Conservation (phyloP, 1,140 invertebrate genomes). For the Hesperophylax magnus region DNA sequence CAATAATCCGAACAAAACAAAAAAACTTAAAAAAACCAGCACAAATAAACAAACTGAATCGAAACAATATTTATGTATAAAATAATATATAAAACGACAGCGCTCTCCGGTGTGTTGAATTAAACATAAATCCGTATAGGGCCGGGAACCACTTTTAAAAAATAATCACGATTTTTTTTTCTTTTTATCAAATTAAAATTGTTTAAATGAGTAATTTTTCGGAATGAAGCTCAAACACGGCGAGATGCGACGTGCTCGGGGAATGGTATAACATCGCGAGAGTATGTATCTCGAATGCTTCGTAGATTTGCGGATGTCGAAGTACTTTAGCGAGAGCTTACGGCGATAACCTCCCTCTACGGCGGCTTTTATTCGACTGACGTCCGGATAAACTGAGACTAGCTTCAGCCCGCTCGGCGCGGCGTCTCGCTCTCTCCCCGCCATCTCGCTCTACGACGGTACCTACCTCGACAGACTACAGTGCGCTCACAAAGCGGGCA, state of each 20-base stretch:
- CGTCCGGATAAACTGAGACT: conserved; percentile 5
- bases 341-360: conserved; percentile 19
- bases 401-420: conserved; percentile 16
- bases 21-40: conserved; percentile 20
- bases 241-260: conserved; percentile 18
- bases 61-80: conserved; percentile 26
- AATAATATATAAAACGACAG: conserved; percentile 20
- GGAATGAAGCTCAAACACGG: conserved; percentile 7
- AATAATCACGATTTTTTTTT: not conserved
- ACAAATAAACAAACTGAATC: conserved; percentile 38
- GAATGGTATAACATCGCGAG: conserved; percentile 25
- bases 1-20: conserved; percentile 32
- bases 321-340: conserved; percentile 4
- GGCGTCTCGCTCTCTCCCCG: conserved; percentile 16
- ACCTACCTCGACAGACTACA: conserved; percentile 8
- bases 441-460: not conserved
- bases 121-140: conserved; percentile 13
- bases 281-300: not conserved
- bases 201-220: conserved; percentile 16
- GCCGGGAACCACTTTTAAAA: conserved; percentile 22
- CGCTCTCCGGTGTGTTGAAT: conserved; percentile 18
- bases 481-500: conserved; percentile 29
- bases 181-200: not conserved
- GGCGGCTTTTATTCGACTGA: conserved; percentile 43
- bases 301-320: conserved; percentile 25